Base-by-base conservation (phyloP, 2,888 invertebrate species). In the Xestia sexstrigata region DNA sequence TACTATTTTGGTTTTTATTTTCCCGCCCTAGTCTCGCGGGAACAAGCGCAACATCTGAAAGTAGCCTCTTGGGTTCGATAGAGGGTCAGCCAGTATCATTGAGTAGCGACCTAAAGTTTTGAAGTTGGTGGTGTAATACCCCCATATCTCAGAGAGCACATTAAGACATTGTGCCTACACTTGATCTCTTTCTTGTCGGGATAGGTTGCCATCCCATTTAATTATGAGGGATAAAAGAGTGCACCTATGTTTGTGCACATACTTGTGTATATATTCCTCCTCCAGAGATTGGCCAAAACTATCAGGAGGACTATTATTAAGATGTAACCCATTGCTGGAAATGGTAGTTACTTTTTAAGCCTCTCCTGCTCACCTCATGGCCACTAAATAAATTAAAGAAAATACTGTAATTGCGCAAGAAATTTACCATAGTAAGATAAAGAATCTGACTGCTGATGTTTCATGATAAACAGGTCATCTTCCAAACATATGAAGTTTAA, bases 401-500 rank as follows among this genome's bases (percentile, higher is more conserved):
- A 60, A 60, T 17, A 30, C 26, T 17, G 8, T 30, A 17, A 30
- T n/a, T 62, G 30, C 0, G 8, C 8, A 35, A 42, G 17, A 68
- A 83, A 94, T 94, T 95, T 96, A 98, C 98, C 98, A 96, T 99
- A 99, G 95, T 99, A 99, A 2, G 99, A 99, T 79, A 99, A 97
- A 62, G 98, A 95, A 90, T 99, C 99, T 90, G 98, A 98, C 91
- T 99, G 98, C 93, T 99, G 99, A 95, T 99, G 99, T 92, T 99
- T 98, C 90, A 99, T 97, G 74, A 99, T 98, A 95, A 99, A 99
- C 94, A 99, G 97, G 93, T 99, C 99, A 95, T 99, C 99, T 97
- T 99, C 99, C 85, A 99, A 96, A 68, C 99, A 98, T 89, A 99
- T 99, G 91, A 99, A 99, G 96, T 99, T 99, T 74, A 99, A 97